Evolutionary conservation across 2,113 vertebrate genomes (phyloP).

Genomic region (Microcebus lehilahytsara): DNA sequence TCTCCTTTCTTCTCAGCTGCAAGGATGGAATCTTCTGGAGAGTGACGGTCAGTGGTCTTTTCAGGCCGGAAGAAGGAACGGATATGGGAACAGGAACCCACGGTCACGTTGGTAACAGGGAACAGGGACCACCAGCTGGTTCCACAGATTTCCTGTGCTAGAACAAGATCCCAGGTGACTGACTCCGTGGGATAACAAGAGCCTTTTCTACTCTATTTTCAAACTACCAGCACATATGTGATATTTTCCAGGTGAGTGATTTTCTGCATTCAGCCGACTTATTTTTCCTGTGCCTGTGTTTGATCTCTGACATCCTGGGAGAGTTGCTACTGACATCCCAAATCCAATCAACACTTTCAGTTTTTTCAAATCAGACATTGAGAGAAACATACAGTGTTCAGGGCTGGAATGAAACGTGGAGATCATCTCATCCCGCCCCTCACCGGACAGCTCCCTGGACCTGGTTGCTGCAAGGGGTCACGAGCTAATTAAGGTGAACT

Average conservation of each 20-base stretch:
- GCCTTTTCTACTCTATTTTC: neutral
- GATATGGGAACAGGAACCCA: neutral
- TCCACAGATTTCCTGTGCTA: neutral
- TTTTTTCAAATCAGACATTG: neutral
- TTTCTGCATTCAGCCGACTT: neutral
- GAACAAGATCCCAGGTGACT: neutral
- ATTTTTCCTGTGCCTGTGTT: neutral
- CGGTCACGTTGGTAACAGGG: neutral
- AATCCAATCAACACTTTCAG: neutral
- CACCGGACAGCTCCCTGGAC: neutral
- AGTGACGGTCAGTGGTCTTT: neutral
- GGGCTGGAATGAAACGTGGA: too few relatives aligned
- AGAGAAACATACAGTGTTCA: too few relatives aligned
- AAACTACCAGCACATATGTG: neutral
- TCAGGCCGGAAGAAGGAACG: constrained; percentile 65
- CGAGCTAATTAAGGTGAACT: neutral
- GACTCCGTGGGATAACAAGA: neutral
- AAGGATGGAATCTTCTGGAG: constrained; percentile 45
- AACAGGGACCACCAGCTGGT: neutral
- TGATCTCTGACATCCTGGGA: neutral
- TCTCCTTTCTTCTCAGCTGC: constrained; percentile 75
- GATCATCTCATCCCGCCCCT: neutral
- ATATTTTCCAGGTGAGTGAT: neutral
- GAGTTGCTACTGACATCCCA: neutral
- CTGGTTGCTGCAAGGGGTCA: neutral